phyloP scores from a whole-genome alignment of 2,888 invertebrate genomes.

The Lepidocyrtoides sp. region DNA sequence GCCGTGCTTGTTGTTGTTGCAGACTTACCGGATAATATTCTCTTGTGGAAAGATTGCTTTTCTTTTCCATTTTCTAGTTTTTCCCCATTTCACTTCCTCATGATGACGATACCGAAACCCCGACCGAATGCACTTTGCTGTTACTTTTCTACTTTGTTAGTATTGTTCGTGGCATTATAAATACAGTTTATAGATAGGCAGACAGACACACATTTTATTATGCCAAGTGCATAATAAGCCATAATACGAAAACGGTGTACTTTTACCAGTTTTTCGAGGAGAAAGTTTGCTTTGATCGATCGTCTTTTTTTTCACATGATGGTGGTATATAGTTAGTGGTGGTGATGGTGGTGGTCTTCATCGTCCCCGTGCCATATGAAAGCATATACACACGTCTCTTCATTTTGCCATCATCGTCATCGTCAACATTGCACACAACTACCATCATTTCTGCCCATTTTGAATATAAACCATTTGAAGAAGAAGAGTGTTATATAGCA shows the following conservation, averaged over 20 bases:
- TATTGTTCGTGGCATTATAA: neutral
- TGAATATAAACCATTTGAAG: neutral
- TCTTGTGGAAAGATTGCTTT: conserved; percentile 54
- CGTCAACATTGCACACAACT: neutral
- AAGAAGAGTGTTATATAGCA: neutral
- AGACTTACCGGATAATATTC: conserved; percentile 17
- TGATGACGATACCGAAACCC: conserved; percentile 53
- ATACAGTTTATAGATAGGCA: neutral
- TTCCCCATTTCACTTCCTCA: conserved; percentile 21
- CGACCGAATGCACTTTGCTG: conserved; percentile 35
- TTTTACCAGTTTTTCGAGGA: conserved; percentile 86
- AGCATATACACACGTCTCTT: conserved; percentile 52
- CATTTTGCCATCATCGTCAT: conserved; percentile 43
- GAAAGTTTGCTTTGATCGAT: conserved; percentile 86
- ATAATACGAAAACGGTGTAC: conserved; percentile 67
- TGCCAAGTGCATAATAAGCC: conserved; percentile 76
- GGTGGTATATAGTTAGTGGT: conserved; percentile 8
- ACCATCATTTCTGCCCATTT: neutral
- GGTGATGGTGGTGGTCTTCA: conserved; percentile 85
- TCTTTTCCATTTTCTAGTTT: conserved; percentile 16
- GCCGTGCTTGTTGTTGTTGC: conserved; percentile 38
- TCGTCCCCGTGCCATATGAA: conserved; percentile 76
- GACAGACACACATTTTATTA: conserved; percentile 57
- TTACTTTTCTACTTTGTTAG: neutral
- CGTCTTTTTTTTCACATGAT: conserved; percentile 76